Evolutionary conservation across 2,888 invertebrate genomes (phyloP).

Genomic region (Epiperipatus broadwayi): DNA sequence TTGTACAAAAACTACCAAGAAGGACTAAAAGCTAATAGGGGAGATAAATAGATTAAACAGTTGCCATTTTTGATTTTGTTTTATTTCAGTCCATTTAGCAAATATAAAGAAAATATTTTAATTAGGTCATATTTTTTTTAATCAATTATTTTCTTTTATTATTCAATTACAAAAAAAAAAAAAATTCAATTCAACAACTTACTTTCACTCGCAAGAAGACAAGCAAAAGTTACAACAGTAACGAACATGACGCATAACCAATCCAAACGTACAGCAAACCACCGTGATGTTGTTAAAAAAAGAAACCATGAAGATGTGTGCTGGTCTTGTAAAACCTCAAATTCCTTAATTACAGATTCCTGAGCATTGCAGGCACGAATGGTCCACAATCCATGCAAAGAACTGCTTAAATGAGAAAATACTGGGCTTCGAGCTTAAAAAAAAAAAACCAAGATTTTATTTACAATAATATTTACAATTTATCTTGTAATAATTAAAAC

Average conservation of each 20-base stretch:
- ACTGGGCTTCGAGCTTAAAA: conserved; percentile 67
- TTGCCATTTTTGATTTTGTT: no score
- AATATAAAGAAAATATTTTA: no score
- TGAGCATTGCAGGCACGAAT: conserved; percentile 73
- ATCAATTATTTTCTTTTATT: no score
- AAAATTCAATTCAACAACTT: no score
- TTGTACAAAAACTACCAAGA: no score
- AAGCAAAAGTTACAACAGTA: conserved; percentile 60
- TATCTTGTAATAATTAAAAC: no score
- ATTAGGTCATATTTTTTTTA: no score
- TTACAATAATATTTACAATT: background rate
- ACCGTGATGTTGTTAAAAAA: conserved; percentile 69
- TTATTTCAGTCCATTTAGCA: no score
- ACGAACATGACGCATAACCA: conserved; percentile 70
- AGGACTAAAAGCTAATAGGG: no score
- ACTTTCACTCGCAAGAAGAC: no score
- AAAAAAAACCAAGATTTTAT: conserved; percentile 9
- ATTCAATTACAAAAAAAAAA: no score
- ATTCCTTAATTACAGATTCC: conserved; percentile 42
- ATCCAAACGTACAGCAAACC: conserved; percentile 84
- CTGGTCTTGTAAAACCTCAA: conserved; percentile 36
- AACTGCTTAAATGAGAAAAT: conserved; percentile 76
- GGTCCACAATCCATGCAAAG: conserved; percentile 70
- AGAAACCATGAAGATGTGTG: conserved; percentile 83
- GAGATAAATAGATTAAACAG: no score